A percentile compares a stretch with the other conserved stretches of the same genome.
Evolutionary conservation across 2,113 vertebrate genomes (phyloP).

Genomic region (Sapayoa aenigma): DNA sequence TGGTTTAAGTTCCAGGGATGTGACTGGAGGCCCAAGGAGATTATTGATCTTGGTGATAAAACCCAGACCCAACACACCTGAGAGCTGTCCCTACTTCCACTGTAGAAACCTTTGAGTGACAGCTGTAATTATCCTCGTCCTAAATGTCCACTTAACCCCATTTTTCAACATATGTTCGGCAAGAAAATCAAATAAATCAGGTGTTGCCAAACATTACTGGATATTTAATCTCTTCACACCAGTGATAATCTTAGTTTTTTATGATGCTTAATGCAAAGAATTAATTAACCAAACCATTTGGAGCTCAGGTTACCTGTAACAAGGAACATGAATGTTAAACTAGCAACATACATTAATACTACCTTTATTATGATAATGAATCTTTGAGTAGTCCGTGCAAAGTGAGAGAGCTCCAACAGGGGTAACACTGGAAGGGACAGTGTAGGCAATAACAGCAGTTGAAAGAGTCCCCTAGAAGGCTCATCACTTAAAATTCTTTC

Average conservation of each 20-base stretch:
- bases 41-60: neutral
- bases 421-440: neutral
- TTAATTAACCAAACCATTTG: neutral
- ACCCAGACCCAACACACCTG: constrained; percentile 2
- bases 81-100: neutral
- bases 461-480: neutral
- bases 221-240: neutral
- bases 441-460: neutral
- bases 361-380: neutral
- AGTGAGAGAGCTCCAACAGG: neutral
- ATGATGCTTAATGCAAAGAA: neutral
- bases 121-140: neutral
- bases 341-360: neutral
- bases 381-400: neutral
- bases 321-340: neutral
- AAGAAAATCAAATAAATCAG: neutral
- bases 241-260: neutral
- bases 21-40: neutral
- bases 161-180: neutral
- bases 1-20: neutral
- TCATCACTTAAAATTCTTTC: neutral
- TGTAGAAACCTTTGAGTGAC: neutral
- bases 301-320: neutral
- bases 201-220: neutral
- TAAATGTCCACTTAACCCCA: neutral